phyloP scores from a whole-genome alignment of 2,888 invertebrate genomes.

The Protonemura montana region DNA sequence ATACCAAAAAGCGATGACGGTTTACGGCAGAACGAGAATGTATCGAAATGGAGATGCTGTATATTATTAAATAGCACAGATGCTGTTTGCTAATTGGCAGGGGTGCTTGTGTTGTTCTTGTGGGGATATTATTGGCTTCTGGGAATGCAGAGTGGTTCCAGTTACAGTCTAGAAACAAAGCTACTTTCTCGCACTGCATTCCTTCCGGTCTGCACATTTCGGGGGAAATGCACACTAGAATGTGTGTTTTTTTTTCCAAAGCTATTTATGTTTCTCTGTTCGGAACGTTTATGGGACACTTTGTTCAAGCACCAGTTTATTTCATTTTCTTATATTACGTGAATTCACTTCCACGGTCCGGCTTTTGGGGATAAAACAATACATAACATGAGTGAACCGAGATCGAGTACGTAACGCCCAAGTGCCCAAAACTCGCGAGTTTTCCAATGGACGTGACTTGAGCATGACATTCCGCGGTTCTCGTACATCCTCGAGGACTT shows the following conservation, averaged over 20 bases:
- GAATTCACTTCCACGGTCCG: background rate
- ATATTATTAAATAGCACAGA: background rate
- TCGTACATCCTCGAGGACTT: background rate
- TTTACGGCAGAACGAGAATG: background rate
- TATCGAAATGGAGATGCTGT: background rate
- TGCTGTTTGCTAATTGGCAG: background rate
- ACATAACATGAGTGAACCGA: background rate
- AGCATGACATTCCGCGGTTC: conserved; percentile 29
- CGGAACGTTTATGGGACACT: background rate
- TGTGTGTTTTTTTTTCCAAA: background rate
- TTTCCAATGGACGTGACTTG: background rate
- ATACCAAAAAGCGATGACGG: background rate
- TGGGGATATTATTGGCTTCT: background rate
- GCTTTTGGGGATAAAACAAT: background rate
- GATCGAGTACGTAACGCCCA: background rate
- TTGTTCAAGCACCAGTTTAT: background rate
- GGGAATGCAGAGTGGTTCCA: background rate
- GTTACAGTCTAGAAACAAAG: background rate
- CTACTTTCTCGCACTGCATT: background rate
- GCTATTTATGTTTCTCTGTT: background rate
- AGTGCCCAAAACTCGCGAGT: background rate
- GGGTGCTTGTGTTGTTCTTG: background rate
- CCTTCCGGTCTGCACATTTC: background rate
- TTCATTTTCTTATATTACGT: background rate
- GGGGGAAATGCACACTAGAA: background rate